Base-by-base conservation (phyloP, 2,888 invertebrate species). In the Cylloceria caligata region DNA sequence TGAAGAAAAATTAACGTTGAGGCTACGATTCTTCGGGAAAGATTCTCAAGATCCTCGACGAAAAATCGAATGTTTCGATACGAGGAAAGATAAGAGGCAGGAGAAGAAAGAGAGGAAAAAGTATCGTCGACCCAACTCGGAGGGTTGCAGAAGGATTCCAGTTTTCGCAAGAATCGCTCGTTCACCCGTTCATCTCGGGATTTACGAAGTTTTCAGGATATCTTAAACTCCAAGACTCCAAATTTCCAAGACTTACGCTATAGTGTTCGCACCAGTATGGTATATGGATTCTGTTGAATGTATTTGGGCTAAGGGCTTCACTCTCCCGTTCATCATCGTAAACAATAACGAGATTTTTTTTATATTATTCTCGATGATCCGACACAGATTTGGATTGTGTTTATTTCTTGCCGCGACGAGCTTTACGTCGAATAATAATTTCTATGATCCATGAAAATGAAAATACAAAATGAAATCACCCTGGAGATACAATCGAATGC, bases 321-420 rank as follows among this genome's bases (percentile, higher is more conserved):
- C 24, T 60, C 30, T 45, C 24, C 16, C 27, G 57, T 21, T 36
- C 11, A 39, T 65, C 24, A 36, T 16, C 39, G 45, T 52, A 55
- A 68, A 68, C 52, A 55, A 55, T 64, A 69, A 57, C 39, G 36
- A 69, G 75, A 64, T 39, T 47, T 5, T 64, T 64, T n/a, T 19
- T n/a, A 19, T 52, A 75, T 83, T 83, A 81, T 73, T 73, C 57
- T 62, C 55, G 68, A 81, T 81, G 75, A 81, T 79, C 45, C 68
- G 78, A 71, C 68, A 65, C 68, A 65, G 65, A 68, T 75, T 75
- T 39, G 34, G 62, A 64, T 80, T 69, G 55, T 62, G 62, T 75
- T 4, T 21, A 21, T 19, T 24, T 39, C 42, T 21, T 64, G 64
- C 39, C 21, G 24, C 42, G 11, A 42, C 36, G 0, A 36, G 36